Base-by-base conservation (phyloP, 2,797 vertebrate species). In the Acipenser transmontanus region DNA sequence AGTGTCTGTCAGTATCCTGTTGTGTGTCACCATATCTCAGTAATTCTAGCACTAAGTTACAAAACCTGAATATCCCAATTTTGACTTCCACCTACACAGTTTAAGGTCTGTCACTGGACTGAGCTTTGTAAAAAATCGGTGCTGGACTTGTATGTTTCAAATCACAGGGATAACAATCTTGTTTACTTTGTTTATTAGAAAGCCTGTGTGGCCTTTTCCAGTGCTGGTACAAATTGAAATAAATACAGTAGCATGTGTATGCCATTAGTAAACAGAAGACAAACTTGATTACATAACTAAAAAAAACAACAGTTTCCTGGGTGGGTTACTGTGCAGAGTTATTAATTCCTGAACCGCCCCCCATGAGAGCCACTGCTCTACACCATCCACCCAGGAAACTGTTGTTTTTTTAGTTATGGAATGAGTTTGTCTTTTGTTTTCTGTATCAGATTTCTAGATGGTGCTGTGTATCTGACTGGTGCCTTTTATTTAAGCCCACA, bases 1-100 rank as follows among this genome's bases (percentile, higher is more conserved):
- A 77, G 72, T 73, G 72, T 75, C 75, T 72, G 73, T 75, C 75
- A 72, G 66, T 72, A 73, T 72, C 77, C 75, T 71, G 73, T 75
- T 71, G 77, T 68, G 77, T 74, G 73, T 78, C 75, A 71, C 73
- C 66, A 71, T 70, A 69, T 66, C 72, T 66, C 72, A 72, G 75
- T 72, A 73, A 76, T 72, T 77, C 74, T 66, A 70, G 72, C 70
- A 76, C 72, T 74, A 71, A 74, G 69, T 70, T 74, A 72, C 34
- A n/a, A 17, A 13, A 59, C 65, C 67, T 74, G 67, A 74, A 74
- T 73, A 73, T 70, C 73, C 68, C 63, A 70, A 75, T 73, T 75
- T 67, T 60, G 73, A 66, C 70, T 72, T 68, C 65, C 66, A 62
- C 69, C 73, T 66, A 69, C 69, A 67, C 65, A 71, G 50, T 65